phyloP scores from a whole-genome alignment of 2,113 vertebrate genomes.

The Takifugu flavidus region DNA sequence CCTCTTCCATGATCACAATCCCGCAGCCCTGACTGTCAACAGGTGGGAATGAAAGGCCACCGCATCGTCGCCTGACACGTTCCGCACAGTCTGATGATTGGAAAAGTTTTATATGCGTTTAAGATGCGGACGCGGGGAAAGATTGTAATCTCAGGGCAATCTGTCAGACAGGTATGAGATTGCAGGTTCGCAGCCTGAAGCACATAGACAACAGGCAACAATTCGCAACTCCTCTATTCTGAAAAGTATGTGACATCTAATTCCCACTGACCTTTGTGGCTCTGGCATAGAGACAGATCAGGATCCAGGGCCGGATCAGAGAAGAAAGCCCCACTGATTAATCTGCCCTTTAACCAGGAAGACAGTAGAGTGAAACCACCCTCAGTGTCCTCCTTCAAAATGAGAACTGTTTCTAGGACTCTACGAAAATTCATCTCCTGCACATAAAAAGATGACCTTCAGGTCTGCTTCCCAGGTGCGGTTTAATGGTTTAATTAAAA shows the following conservation, averaged over 20 bases:
- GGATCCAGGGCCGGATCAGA: slow-evolving; percentile 16
- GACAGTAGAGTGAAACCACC: background rate
- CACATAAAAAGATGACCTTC: slow-evolving; percentile 3
- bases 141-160: slow-evolving; percentile 53
- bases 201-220: slow-evolving; percentile 27
- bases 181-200: slow-evolving; percentile 21
- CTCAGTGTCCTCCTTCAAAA: too few species aligned
- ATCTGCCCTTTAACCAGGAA: slow-evolving; percentile 9
- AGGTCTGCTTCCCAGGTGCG: too few species aligned
- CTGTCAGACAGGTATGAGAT: slow-evolving; percentile 29
- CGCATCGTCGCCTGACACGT: slow-evolving; percentile 1
- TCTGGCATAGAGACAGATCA: slow-evolving; percentile 12
- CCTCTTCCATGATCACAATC: slow-evolving; percentile 54
- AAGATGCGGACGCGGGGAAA: slow-evolving; percentile 25
- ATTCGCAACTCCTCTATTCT: slow-evolving; percentile 16
- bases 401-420: too few species aligned
- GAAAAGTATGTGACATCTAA: slow-evolving; percentile 32
- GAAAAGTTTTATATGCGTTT: background rate
- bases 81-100: slow-evolving; percentile 4
- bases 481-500: too few species aligned
- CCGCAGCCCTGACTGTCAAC: slow-evolving; percentile 26
- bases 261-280: slow-evolving; percentile 38
- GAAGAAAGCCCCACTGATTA: slow-evolving; percentile 24
- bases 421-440: background rate
- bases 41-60: background rate